A percentile compares a stretch with the other conserved stretches of the same genome.
Conservation (phyloP, 2,888 invertebrate species). For the Torymus tubicola region DNA sequence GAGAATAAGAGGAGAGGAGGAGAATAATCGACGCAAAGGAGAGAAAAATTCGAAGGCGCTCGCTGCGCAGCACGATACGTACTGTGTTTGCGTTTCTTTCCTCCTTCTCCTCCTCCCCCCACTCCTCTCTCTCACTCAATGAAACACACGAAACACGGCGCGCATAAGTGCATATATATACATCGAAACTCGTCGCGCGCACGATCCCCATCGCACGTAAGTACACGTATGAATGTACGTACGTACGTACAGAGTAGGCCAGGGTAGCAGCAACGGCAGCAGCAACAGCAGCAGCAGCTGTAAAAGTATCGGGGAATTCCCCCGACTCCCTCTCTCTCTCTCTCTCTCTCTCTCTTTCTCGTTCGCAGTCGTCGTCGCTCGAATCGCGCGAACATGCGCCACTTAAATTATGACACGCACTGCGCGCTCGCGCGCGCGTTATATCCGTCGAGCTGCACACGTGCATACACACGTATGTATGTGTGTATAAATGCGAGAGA, state of each 20-base stretch:
- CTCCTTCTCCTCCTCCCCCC: neutral
- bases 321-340: conserved; percentile 34
- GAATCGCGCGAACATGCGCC: conserved; percentile 43
- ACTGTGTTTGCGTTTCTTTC: neutral
- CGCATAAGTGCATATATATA: conserved; percentile 30
- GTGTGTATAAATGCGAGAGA: neutral
- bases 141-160: neutral
- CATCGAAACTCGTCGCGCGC: conserved; percentile 32
- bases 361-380: conserved; percentile 31
- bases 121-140: conserved; percentile 6
- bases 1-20: conserved; percentile 22
- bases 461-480: conserved; percentile 2
- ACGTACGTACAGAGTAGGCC: neutral
- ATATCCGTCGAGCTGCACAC: conserved; percentile 23
- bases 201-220: too few relatives aligned
- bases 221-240: conserved; percentile 28
- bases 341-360: too few relatives aligned
- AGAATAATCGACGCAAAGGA: conserved; percentile 32
- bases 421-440: conserved; percentile 15
- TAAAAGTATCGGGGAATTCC: conserved; percentile 54
- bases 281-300: conserved; percentile 43
- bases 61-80: conserved; percentile 20
- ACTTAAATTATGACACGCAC: conserved; percentile 57
- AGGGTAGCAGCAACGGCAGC: conserved; percentile 27
- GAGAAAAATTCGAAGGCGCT: conserved; percentile 49